Base-by-base conservation (phyloP, 2,888 invertebrate genomes). In the Lomographa bimaculata region DNA sequence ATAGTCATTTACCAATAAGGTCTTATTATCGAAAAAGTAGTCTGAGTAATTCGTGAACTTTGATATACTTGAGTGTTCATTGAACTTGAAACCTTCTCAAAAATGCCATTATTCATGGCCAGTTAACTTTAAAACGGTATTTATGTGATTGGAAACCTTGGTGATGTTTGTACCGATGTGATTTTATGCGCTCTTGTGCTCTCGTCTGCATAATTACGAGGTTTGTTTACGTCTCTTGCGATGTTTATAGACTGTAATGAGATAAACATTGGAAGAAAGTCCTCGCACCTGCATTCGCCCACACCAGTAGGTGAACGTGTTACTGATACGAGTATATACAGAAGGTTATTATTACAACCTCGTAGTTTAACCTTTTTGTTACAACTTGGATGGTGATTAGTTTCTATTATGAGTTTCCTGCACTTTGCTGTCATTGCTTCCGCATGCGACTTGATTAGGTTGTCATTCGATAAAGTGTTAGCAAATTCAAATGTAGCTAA, bases 291-390 rank as follows among this genome's bases (percentile, higher is more conserved):
- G 59, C 43, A 36, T 44, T 43, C 44, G 54, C 50, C 56, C 60
- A 66, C 64, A 61, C 51, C 35, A 64, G 65, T 76, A 75, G 71
- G 73, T 75, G 63, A 74, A 75, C 71, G 20, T 60, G 71, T 75
- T 71, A 66, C 66, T 46, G 54, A 78, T n/a, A n/a, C n/a, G n/a
- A n/a, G n/a, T 73, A 72, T 72, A 71, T 65, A 62, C 59, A 64
- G 73, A 79, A 80, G 80, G 80, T 68, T 73, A 66, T 58, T 62
- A 34, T 52, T 51, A 48, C 60, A 68, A 71, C 75, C 71, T 74
- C 64, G 64, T 53, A 45, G 44, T 30, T 30, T 49, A 57, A 49
- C 61, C 65, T 71, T 68, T 56, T 53, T 61, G 54, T 64, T 57
- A 46, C 40, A 48, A 47, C 43, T 49, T 49, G 59, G 55, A 37